These are phyloP conservation scores for Argya squamiceps DNA, from an alignment of 2,797 vertebrate species.

Conservation along the genomic window DNA sequence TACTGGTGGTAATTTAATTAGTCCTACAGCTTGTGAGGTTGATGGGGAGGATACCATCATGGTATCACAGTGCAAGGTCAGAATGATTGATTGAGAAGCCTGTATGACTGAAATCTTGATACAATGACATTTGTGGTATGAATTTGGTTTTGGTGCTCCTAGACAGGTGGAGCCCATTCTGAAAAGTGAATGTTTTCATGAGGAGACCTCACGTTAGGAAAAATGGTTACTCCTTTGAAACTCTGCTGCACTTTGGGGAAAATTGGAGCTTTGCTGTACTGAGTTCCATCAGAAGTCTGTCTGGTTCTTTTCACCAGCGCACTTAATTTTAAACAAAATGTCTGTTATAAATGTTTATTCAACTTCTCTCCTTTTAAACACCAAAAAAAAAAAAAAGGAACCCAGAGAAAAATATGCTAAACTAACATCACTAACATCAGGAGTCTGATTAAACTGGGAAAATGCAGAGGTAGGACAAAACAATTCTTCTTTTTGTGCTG, in stretches of 20 bases:
- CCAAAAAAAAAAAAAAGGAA: neutral
- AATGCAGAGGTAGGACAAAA: neutral
- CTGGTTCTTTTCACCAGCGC: neutral
- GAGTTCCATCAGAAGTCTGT: neutral
- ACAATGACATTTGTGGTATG: neutral
- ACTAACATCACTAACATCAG: neutral
- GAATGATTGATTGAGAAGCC: neutral
- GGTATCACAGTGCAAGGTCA: neutral
- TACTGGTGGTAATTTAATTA: neutral
- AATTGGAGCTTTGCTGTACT: neutral
- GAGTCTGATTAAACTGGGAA: neutral
- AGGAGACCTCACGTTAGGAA: neutral
- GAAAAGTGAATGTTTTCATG: neutral
- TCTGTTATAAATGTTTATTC: neutral
- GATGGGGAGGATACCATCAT: fast-evolving
- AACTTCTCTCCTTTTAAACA: neutral
- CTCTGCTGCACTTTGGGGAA: neutral
- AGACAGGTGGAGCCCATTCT: neutral
- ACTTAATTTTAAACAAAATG: neutral
- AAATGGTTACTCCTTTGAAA: neutral
- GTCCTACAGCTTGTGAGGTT: neutral
- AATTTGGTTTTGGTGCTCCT: neutral
- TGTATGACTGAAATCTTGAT: neutral
- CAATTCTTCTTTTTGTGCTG: neutral
- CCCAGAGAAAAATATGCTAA: neutral